phyloP scores from a whole-genome alignment of 2,797 vertebrate species.

The Xenops minutus region DNA sequence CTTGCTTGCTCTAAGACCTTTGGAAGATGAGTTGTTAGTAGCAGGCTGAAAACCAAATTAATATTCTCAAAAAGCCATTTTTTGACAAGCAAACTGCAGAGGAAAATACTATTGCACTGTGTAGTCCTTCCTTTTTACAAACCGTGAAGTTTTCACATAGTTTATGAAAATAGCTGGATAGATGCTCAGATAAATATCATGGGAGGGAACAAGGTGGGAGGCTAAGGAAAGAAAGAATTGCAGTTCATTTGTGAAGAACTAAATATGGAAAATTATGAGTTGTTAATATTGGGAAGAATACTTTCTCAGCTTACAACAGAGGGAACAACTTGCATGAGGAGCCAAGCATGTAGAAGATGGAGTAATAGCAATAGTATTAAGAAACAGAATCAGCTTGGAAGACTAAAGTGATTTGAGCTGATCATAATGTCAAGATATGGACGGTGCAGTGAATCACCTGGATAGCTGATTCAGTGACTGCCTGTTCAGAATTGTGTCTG shows the following conservation, averaged over 20 bases:
- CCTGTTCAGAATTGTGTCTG: background rate
- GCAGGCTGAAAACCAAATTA: background rate
- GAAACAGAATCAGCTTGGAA: background rate
- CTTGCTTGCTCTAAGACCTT: background rate
- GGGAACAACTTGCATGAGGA: background rate
- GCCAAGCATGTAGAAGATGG: background rate
- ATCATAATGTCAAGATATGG: background rate
- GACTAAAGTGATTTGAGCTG: background rate
- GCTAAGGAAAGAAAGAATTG: background rate
- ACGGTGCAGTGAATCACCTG: background rate
- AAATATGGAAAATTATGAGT: background rate
- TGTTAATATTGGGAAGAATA: background rate
- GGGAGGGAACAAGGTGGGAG: background rate
- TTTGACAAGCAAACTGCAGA: background rate
- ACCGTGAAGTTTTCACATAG: background rate
- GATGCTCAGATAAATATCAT: background rate
- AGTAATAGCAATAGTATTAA: background rate
- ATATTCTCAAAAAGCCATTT: background rate
- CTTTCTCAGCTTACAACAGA: background rate
- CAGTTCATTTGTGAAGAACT: background rate
- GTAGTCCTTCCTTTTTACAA: background rate
- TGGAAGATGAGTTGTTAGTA: background rate
- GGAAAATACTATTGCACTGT: background rate
- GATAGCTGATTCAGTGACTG: background rate
- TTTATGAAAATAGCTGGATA: background rate